Evolutionary conservation across 1,140 invertebrate species (phyloP), one percentile per base, ranked within the genome.

Genomic region (Aphidius ervi): DNA sequence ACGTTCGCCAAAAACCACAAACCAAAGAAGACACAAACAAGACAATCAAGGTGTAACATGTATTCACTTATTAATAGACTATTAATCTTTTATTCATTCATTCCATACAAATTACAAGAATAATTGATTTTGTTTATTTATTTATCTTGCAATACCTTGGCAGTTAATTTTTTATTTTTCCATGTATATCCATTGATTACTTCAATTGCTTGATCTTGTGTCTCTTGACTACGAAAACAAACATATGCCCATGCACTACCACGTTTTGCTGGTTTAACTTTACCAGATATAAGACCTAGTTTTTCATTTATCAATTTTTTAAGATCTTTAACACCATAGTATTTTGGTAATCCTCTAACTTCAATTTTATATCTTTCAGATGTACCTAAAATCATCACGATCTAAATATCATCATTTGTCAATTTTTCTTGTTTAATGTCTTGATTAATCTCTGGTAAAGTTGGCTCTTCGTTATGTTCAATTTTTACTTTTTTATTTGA

Each of bases 361-460:
- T 95, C 92, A 58, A 97, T 89, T 82, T 97, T 97, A 73, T 85
- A 96, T 65, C 88, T 92, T 80, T 97, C 94, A 1, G 93, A 94
- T 1, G 93, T 94, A n/a, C n/a, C n/a, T n/a, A 75, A 94, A 95
- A 64, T 89, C 89, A 50, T 88, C 84, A 42, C 89, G 82, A 16
- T 91, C 83, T 53, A 91, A 81, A 74, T 93, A 93, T 31, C 23
- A 3, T 3, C 4, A 31, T 31, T 31, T 31, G 23, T 31, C 23
- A 31, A 31, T 31, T 3, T 31, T 31, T 31, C 23, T 31, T 31
- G 2, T 31, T 31, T 31, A 31, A 31, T 31, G 1, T 31, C 16
- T 16, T 16, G 1, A 31, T 31, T 4, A 31, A 31, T 4, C 0
- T 31, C 23, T 31, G 16, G 16, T 16, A 16, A 16, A 31, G 23